Conservation (phyloP, 2,888 invertebrate species). For the Drosophila engyochracea region DNA sequence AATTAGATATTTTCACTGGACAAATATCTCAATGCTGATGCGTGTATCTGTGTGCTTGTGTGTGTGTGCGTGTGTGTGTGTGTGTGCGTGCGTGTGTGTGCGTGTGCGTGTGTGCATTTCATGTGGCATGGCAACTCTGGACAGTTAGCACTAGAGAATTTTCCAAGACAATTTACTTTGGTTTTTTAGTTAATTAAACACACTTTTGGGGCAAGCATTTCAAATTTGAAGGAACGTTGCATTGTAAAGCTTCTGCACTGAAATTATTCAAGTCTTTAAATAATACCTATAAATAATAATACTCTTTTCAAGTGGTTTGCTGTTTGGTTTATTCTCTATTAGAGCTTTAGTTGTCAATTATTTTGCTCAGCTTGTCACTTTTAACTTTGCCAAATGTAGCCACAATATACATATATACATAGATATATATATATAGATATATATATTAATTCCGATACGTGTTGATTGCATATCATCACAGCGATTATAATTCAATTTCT, state of each 20-base stretch:
- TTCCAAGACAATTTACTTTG: slow-evolving; percentile 16
- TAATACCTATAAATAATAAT: neutral
- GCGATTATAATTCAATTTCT: slow-evolving; percentile 50
- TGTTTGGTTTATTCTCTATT: neutral
- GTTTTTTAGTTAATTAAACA: slow-evolving; percentile 1
- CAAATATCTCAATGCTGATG: slow-evolving; percentile 8
- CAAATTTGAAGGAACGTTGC: neutral
- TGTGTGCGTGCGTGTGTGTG: too few relatives aligned
- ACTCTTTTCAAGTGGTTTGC: neutral
- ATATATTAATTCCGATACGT: neutral
- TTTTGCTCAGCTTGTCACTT: neutral
- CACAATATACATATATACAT: neutral
- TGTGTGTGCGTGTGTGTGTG: neutral
- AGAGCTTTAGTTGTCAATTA: neutral
- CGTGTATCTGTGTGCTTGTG: neutral
- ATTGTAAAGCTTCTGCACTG: neutral
- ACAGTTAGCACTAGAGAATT: slow-evolving; percentile 13
- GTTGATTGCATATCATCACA: slow-evolving; percentile 10
- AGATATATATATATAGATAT: neutral
- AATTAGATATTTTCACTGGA: slow-evolving; percentile 24
- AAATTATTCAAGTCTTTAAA: neutral
- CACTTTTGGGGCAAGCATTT: neutral
- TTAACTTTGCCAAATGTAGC: neutral
- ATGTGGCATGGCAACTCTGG: neutral
- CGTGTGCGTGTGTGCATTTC: neutral